Evolutionary conservation across 2,888 invertebrate species (phyloP).

Genomic region (Mesorhabditis sp.): DNA sequence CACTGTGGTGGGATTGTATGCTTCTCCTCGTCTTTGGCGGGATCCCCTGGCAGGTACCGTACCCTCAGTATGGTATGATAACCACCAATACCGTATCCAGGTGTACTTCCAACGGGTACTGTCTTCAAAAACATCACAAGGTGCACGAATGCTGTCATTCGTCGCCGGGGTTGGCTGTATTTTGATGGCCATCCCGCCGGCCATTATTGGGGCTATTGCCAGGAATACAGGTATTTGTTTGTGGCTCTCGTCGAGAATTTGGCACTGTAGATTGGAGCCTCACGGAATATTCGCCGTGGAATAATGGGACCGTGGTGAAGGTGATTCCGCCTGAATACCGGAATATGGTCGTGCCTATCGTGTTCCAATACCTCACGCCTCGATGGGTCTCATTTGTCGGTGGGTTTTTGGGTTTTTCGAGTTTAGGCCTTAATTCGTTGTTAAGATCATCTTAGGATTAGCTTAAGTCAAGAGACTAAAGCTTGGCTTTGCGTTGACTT

Average conservation of each 20-base stretch:
- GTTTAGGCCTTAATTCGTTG: neutral
- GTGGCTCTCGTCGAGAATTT: neutral
- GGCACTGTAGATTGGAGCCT: conserved; percentile 81
- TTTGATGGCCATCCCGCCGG: conserved; percentile 92
- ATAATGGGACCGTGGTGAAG: conserved; percentile 52
- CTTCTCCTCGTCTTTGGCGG: conserved; percentile 87
- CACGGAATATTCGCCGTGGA: conserved; percentile 69
- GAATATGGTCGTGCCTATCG: conserved; percentile 92
- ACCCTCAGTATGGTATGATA: neutral
- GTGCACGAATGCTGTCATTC: conserved; percentile 89
- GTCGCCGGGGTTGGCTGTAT: conserved; percentile 92
- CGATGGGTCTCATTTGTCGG: conserved; percentile 94
- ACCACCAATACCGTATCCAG: conserved; percentile 58
- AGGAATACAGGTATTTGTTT: conserved; percentile 71
- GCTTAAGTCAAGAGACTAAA: neutral
- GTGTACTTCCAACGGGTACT: conserved; percentile 96
- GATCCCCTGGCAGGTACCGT: conserved; percentile 86
- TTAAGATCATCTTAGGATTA: neutral
- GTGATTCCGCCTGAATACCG: conserved; percentile 66
- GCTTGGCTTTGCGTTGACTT: too few species aligned
- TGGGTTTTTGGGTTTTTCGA: conserved; percentile 1
- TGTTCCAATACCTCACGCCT: conserved; percentile 86
- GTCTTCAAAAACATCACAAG: conserved; percentile 86
- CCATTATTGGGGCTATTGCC: conserved; percentile 93
- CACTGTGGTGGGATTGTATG: conserved; percentile 82